Conservation (phyloP, 2,113 vertebrate species). For the Mus pahari region DNA sequence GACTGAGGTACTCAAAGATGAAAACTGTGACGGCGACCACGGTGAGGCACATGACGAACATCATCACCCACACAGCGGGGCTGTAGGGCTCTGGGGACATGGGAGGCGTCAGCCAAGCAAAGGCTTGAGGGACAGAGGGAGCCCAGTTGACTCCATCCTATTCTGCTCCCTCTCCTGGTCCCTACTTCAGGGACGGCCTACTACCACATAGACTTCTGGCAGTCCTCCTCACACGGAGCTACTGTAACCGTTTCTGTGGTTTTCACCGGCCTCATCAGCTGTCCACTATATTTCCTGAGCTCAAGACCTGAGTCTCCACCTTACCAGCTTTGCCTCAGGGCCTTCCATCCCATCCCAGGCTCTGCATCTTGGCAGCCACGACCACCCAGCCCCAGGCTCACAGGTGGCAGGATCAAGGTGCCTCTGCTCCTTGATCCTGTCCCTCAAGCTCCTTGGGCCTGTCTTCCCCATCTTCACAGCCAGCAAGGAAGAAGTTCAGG, state of each 20-base stretch:
- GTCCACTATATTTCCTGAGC: not conserved
- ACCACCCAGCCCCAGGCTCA: not conserved
- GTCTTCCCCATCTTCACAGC: not conserved
- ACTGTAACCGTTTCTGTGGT: not conserved
- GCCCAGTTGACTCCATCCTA: not conserved
- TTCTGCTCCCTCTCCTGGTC: not conserved
- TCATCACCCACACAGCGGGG: constrained; percentile 98
- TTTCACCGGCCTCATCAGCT: not conserved
- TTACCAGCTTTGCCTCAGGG: not conserved
- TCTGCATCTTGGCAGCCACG: not conserved
- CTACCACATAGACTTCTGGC: not conserved
- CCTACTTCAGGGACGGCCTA: not conserved
- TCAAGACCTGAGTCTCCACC: not conserved
- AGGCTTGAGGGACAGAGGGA: not conserved
- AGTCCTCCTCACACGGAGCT: not conserved
- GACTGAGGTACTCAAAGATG: constrained; percentile 95
- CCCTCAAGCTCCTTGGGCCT: no score
- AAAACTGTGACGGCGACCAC: constrained; percentile 97
- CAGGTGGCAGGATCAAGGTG: not conserved
- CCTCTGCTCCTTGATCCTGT: not conserved
- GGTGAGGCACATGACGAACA: constrained; percentile 98
- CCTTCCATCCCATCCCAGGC: not conserved
- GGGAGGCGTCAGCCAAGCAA: not conserved
- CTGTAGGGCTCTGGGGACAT: constrained; percentile 93
- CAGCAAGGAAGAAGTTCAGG: not conserved